These are phyloP conservation scores for Macrotis lagotis DNA, from an alignment of 2,113 vertebrate genomes.

Conservation along the genomic window DNA sequence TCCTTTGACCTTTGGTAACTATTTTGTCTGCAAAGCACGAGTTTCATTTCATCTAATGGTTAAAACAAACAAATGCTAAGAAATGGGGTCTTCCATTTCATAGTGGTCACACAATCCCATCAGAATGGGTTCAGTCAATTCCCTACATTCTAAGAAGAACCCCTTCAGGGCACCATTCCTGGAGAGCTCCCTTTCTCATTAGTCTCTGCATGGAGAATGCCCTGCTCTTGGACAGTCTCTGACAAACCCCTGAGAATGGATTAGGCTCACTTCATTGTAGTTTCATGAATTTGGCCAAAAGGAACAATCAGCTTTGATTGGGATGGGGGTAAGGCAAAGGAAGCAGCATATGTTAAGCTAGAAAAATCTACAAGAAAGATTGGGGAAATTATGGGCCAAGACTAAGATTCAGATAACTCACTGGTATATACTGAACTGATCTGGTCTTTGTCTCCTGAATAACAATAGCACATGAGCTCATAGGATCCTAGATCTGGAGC, in stretches of 20 bases:
- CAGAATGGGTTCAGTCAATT: conserved; percentile 62
- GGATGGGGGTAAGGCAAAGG: not conserved
- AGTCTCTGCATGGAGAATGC: conserved; percentile 63
- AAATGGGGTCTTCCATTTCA: conserved; percentile 46
- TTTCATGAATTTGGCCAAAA: conserved; percentile 76
- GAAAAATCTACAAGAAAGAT: not conserved
- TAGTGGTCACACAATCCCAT: not conserved
- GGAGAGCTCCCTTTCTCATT: conserved; percentile 70
- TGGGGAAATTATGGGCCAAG: not conserved
- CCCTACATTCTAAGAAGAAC: conserved; percentile 52
- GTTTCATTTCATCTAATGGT: conserved; percentile 79
- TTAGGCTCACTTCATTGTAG: conserved; percentile 64
- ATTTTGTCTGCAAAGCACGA: conserved; percentile 80
- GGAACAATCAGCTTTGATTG: conserved; percentile 59
- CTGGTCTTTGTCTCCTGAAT: not conserved
- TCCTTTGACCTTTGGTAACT: conserved; percentile 79
- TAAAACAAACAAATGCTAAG: conserved; percentile 58
- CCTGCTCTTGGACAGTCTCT: conserved; percentile 58
- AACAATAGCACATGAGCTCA: not conserved
- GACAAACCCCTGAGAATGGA: conserved; percentile 71
- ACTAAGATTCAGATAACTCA: conserved; percentile 4
- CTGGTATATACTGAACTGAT: conserved; percentile 13
- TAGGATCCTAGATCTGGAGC: not conserved
- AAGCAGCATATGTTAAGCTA: not conserved
- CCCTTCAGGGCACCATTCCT: conserved; percentile 66